Conservation (phyloP, 1,140 invertebrate species). For the Philotrypesis tridentata region DNA sequence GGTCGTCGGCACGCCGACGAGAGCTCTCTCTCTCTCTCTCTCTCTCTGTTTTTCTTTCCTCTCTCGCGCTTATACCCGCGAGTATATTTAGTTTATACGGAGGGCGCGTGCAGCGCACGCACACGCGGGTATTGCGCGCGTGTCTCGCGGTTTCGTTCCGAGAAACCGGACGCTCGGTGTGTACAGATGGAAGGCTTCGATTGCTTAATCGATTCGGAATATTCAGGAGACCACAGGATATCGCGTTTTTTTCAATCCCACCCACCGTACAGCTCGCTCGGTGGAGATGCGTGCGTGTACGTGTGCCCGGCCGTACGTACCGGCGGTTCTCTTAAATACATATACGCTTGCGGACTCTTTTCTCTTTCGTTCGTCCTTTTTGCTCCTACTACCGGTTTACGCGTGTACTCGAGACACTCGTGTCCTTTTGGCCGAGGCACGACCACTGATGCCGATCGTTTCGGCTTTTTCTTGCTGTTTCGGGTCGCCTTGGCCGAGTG, state of each 20-base stretch:
- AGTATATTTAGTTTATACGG: not conserved
- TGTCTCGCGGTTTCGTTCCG: not conserved
- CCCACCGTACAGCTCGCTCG: slow-evolving; percentile 61
- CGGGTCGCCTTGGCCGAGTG: not conserved
- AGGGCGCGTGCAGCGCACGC: slow-evolving; percentile 16
- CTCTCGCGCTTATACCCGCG: not conserved
- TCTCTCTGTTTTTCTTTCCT: not conserved
- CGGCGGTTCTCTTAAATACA: slow-evolving; percentile 44
- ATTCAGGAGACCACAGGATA: slow-evolving; percentile 63
- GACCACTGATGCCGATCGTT: slow-evolving; percentile 34
- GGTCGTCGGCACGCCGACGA: slow-evolving; percentile 52
- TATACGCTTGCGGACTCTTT: slow-evolving; percentile 13
- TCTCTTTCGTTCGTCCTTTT: not conserved
- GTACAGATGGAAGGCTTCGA: slow-evolving; percentile 68
- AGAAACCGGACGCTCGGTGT: not conserved
- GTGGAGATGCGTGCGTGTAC: no score
- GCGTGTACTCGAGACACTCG: not conserved
- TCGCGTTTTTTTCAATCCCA: slow-evolving; percentile 71
- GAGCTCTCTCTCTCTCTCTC: slow-evolving; percentile 37
- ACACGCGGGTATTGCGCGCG: no score
- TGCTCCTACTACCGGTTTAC: not conserved
- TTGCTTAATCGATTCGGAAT: slow-evolving; percentile 74
- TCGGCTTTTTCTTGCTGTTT: not conserved
- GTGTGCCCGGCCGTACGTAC: not conserved
- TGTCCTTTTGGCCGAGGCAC: not conserved